These are phyloP conservation scores for Todus mexicanus DNA, from an alignment of 2,797 vertebrate species.

Conservation along the genomic window DNA sequence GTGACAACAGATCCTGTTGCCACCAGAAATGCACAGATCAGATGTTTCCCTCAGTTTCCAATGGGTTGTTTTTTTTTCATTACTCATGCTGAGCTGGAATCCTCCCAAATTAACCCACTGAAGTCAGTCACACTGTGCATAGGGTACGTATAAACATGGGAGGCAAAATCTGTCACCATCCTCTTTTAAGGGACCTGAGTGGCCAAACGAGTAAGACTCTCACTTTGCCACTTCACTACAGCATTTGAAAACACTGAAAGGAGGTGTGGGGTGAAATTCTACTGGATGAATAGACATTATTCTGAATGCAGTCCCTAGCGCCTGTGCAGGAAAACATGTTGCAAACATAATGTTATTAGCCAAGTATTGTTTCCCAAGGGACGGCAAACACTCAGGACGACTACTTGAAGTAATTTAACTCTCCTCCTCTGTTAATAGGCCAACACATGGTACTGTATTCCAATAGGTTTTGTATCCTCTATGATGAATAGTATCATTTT, in stretches of 20 bases:
- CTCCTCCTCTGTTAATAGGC: background rate
- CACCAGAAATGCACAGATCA: background rate
- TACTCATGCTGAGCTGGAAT: background rate
- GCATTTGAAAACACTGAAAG: background rate
- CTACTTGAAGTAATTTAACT: background rate
- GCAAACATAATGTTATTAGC: background rate
- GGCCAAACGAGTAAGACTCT: background rate
- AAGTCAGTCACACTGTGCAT: background rate
- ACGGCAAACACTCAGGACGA: background rate
- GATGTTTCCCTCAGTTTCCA: background rate
- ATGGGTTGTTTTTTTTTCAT: background rate
- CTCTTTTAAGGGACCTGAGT: background rate
- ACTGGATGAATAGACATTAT: rapidly evolving
- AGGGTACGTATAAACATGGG: background rate
- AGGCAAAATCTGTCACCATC: background rate
- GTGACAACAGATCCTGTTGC: background rate
- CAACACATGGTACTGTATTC: background rate
- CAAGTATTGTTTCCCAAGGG: background rate
- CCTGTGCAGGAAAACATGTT: background rate
- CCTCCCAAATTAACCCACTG: background rate
- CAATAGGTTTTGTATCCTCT: background rate
- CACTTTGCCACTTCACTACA: background rate
- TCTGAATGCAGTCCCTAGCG: background rate
- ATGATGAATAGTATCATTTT: background rate
- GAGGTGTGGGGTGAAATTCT: background rate